Base-by-base conservation (phyloP, 2,113 vertebrate species). In the Brachypodius melanocephalos region DNA sequence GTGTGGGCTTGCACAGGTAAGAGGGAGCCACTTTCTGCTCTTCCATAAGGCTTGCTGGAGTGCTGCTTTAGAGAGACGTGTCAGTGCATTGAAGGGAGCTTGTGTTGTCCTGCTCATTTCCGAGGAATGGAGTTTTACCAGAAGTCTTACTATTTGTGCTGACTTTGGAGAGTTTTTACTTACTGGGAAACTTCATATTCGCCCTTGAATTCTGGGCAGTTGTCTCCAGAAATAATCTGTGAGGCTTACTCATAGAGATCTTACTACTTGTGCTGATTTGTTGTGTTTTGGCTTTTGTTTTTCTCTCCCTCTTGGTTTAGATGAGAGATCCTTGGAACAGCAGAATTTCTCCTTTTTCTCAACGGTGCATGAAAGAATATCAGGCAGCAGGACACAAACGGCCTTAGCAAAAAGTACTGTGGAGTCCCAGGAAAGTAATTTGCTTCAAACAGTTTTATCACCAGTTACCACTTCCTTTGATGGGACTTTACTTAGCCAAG, bases 351-450 rank as follows among this genome's bases (percentile, higher is more conserved):
- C 98, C 58, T 87, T 95, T 46, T 95, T 81, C 82, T 94, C 96
- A 29, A 9, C 74, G 94, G 54, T 75, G 29, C 89, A 75, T 86
- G 95, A 95, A 85, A 97, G 88, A 77, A 22, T 93, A 73, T 90
- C 72, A 75, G 93, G 78, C 88, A 95, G 93, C 78, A 54, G 92
- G 55, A 96, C 97, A 89, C 97, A 95, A 36, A 97, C 90, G 43
- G 97, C 98, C 98, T 98, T 98, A 98, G 88, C 96, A 65, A 95
- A 95, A 79, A 96, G 96, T 40, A 86, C 92, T 83, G 92, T 92
- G 42, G 93, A 97, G 92, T 89, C 97, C 96, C 97, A 81, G 73
- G 94, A 93, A 69, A 96, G 84, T 84, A 74, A 83, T 75, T 95
- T 95, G 40, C 84, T 94, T 85, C 89, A 51, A 24, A 76, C 29